phyloP scores from a whole-genome alignment of 2,797 vertebrate genomes.

The Esox masquinongy region DNA sequence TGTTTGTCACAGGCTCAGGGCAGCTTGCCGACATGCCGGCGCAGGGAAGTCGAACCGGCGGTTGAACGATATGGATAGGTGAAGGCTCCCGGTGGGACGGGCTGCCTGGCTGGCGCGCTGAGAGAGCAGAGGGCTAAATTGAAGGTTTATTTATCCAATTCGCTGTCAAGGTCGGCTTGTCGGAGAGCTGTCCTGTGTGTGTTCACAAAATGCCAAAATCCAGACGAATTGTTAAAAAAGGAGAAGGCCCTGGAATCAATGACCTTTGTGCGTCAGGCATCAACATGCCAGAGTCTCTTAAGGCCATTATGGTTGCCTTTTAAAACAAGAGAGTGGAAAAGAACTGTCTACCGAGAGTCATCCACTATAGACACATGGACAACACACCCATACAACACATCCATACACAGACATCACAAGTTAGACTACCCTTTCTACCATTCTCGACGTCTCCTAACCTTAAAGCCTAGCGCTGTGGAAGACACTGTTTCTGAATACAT shows the following conservation, averaged over 20 bases:
- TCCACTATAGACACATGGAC: slow-evolving; percentile 61
- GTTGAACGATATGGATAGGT: slow-evolving; percentile 97
- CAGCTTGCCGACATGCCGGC: slow-evolving; percentile 82
- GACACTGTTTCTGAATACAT: slow-evolving; percentile 9
- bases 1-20: slow-evolving; percentile 95
- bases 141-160: slow-evolving; percentile 99
- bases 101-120: slow-evolving; percentile 76
- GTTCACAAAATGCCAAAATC: slow-evolving; percentile 99
- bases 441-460: slow-evolving; percentile 12
- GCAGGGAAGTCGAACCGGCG: slow-evolving; percentile 68
- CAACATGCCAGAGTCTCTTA: slow-evolving; percentile 90
- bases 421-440: slow-evolving; percentile 16
- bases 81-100: slow-evolving; percentile 95
- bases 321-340: slow-evolving; percentile 77
- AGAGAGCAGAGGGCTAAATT: slow-evolving; percentile 86
- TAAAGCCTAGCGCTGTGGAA: slow-evolving; percentile 4
- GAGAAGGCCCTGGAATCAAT: slow-evolving; percentile 85
- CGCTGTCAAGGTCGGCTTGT: slow-evolving; percentile 99
- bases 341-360: slow-evolving; percentile 61
- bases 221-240: slow-evolving; percentile 92
- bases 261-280: slow-evolving; percentile 96
- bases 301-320: slow-evolving; percentile 87
- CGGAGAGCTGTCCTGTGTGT: slow-evolving; percentile 94
- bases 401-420: slow-evolving; percentile 19
- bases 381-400: slow-evolving; percentile 6